Conservation (phyloP, 2,113 vertebrate species). For the Engraulis encrasicolus region DNA sequence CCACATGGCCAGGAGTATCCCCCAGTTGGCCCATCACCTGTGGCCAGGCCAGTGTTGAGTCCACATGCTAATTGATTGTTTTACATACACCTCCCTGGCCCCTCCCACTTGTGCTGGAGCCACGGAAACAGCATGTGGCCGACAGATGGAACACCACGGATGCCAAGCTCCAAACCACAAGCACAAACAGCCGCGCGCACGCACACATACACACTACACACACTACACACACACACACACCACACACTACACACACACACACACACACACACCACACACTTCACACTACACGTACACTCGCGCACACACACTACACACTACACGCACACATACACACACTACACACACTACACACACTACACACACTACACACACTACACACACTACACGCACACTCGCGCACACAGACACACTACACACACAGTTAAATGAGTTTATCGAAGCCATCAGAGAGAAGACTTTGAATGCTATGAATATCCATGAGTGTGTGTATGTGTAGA, state of each 20-base stretch:
- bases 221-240: constrained; percentile 52
- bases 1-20: background rate
- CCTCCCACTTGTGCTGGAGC: constrained; percentile 32
- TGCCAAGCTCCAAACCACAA: constrained; percentile 49
- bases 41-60: background rate
- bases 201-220: constrained; percentile 52
- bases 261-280: constrained; percentile 53
- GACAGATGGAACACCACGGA: constrained; percentile 58
- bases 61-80: constrained; percentile 51
- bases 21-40: background rate
- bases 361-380: constrained; percentile 41
- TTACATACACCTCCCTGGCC: constrained; percentile 43
- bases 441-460: constrained; percentile 37
- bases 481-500: constrained; percentile 28
- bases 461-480: constrained; percentile 44
- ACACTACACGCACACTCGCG: constrained; percentile 34
- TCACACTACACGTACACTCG: too few species aligned
- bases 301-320: constrained; percentile 49
- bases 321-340: too few species aligned
- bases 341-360: constrained; percentile 53
- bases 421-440: constrained; percentile 26
- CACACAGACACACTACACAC: constrained; percentile 48
- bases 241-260: constrained; percentile 30
- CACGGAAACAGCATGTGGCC: constrained; percentile 42
- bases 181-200: constrained; percentile 41